A percentile compares a stretch with the other conserved stretches of the same genome.
These are phyloP conservation scores for Acanthosoma haemorrhoidale DNA, from an alignment of 2,888 invertebrate genomes.

Conservation along the genomic window DNA sequence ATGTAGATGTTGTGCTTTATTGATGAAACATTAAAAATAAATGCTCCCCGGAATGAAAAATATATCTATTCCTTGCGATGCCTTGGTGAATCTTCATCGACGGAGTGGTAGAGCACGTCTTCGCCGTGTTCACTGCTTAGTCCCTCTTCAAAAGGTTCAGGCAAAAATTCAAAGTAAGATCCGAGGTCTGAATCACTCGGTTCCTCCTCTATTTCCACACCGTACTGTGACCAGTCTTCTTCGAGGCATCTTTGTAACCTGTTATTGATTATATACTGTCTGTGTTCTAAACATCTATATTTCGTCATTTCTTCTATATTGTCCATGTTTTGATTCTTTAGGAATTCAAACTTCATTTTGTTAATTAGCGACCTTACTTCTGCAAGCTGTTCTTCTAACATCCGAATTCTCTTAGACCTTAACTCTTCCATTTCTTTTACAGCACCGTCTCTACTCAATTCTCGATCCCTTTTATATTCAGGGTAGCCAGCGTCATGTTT, in stretches of 20 bases:
- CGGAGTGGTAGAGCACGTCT: too few species aligned
- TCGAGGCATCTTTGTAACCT: background rate
- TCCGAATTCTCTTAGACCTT: background rate
- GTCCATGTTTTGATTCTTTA: background rate
- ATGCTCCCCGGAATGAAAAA: too few species aligned
- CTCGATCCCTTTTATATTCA: background rate
- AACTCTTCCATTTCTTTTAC: background rate
- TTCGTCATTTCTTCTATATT: background rate
- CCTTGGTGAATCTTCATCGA: too few species aligned
- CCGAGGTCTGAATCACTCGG: background rate
- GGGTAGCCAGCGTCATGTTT: background rate
- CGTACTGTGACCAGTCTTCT: background rate
- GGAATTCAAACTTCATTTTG: background rate
- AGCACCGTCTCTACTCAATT: background rate
- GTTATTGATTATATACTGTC: background rate
- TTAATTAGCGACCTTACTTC: background rate
- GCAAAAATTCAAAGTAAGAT: too few species aligned
- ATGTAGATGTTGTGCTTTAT: too few species aligned
- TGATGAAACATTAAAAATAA: too few species aligned
- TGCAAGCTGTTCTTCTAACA: background rate
- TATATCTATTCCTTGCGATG: too few species aligned
- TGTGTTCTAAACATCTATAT: background rate
- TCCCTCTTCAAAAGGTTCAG: too few species aligned
- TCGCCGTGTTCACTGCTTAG: too few species aligned
- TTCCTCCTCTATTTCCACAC: background rate